These are phyloP conservation scores for honey bee (Apis mellifera) DNA, from an alignment of 1,140 invertebrate genomes.

Conservation along the genomic window Amel_HAv3.1 CM009943.2:10680501-10681000, in stretches of 20 bases:
- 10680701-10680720: conserved; percentile 80
- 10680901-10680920: conserved; percentile 62
- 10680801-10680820: conserved; percentile 66
- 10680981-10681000: conserved; percentile 77
- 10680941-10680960: conserved; percentile 65
- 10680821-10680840: conserved; percentile 1
- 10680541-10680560: neutral
- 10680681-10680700: conserved; percentile 80
- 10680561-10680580: neutral
- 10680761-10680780: conserved; percentile 74
- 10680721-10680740: conserved; percentile 80
- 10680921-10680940: conserved; percentile 65
- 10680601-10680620: conserved; percentile 1
- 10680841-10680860: conserved; percentile 12
- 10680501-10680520: no score
- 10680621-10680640: conserved; percentile 14
- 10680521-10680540: neutral
- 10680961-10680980: conserved; percentile 71
- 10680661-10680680: conserved; percentile 71
- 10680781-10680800: conserved; percentile 74
- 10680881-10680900: conserved; percentile 67
- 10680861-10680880: conserved; percentile 55
- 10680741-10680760: conserved; percentile 80
- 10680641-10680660: conserved; percentile 36
- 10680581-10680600: conserved; percentile 4